These are phyloP conservation scores for Heliconius erato DNA, from an alignment of 2,888 invertebrate species.

Conservation along the genomic window DNA sequence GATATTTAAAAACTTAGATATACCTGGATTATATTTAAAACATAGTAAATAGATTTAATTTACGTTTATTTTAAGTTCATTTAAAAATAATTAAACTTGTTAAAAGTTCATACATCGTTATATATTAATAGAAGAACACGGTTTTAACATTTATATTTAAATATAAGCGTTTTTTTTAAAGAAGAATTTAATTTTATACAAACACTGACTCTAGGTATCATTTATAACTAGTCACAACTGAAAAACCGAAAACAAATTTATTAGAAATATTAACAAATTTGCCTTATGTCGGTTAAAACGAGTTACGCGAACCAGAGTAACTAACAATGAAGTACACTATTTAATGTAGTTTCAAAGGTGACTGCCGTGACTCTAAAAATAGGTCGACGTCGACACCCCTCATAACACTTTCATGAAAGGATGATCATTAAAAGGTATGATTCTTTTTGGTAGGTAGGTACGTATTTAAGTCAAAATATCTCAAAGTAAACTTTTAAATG, in stretches of 20 bases:
- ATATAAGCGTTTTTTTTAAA: not conserved
- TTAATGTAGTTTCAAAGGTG: slow-evolving; percentile 39
- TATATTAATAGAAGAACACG: too few relatives aligned
- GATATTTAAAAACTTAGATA: not conserved
- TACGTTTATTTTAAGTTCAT: too few relatives aligned
- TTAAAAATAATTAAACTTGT: too few relatives aligned
- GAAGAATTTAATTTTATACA: not conserved
- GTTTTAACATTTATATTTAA: too few relatives aligned
- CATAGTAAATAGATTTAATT: not conserved
- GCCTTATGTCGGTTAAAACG: slow-evolving; percentile 15
- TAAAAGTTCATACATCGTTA: too few relatives aligned
- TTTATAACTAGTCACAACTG: not conserved
- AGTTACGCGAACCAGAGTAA: slow-evolving; percentile 18
- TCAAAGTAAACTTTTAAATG: slow-evolving; percentile 10
- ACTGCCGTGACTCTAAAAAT: slow-evolving; percentile 38
- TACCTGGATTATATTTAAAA: not conserved
- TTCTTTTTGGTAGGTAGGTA: slow-evolving; percentile 25
- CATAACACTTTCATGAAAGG: slow-evolving; percentile 30
- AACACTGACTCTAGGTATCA: too few relatives aligned
- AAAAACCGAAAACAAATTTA: not conserved
- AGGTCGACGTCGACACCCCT: slow-evolving; percentile 38
- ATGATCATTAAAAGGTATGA: slow-evolving; percentile 33
- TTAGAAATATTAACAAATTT: not conserved
- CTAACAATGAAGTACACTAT: slow-evolving; percentile 35
- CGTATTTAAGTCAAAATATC: slow-evolving; percentile 20